phyloP scores from a whole-genome alignment of 2,797 vertebrate genomes.

The Chromobotia macracanthus region DNA sequence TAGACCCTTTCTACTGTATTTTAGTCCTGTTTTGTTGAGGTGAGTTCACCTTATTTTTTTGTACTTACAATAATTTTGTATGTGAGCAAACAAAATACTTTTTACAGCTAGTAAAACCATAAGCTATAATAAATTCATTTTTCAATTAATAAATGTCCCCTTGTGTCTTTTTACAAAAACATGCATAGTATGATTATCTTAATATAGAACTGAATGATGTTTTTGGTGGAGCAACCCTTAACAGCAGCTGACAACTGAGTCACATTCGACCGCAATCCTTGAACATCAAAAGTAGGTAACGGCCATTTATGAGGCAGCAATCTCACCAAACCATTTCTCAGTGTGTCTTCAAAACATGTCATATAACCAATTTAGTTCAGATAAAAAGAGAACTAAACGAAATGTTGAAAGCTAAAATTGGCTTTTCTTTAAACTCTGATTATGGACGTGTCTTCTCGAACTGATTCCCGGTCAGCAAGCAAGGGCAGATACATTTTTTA shows the following conservation, averaged over 20 bases:
- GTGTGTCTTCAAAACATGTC: not conserved
- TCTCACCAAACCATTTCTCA: constrained; percentile 3
- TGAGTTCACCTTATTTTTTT: not conserved
- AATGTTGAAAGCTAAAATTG: constrained; percentile 29
- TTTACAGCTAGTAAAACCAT: not conserved
- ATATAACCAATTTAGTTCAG: not conserved
- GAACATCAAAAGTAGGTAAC: not conserved
- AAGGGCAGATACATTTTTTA: constrained; percentile 9
- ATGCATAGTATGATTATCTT: not conserved
- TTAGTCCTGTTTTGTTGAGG: not conserved
- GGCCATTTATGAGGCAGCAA: not conserved
- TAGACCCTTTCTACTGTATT: not conserved
- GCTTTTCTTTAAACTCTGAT: not conserved
- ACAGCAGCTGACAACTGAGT: not conserved
- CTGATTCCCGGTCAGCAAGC: not conserved
- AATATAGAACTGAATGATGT: not conserved
- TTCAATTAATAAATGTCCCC: not conserved
- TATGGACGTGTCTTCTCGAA: constrained; percentile 14
- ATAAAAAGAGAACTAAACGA: not conserved
- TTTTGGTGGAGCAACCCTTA: too few species aligned
- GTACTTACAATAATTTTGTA: not conserved
- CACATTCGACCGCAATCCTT: not conserved
- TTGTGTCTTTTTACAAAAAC: not conserved
- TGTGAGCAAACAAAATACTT: not conserved
- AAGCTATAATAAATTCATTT: not conserved